Evolutionary conservation across 2,888 invertebrate species (phyloP), one percentile per base, ranked within the genome.

Genomic region (Amphipyra berbera): DNA sequence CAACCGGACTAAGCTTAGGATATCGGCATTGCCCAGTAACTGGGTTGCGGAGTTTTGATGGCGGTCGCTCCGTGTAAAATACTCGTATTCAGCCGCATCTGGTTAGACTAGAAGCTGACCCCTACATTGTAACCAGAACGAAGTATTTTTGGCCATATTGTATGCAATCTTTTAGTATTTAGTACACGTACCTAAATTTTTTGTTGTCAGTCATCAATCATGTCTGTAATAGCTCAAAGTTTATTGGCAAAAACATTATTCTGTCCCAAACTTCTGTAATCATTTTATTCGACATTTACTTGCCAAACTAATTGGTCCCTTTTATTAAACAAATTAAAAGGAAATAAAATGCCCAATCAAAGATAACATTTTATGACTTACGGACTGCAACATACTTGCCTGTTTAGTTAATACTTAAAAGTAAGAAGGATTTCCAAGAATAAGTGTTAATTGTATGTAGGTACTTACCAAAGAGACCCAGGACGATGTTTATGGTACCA

Each of bases 381-480:
- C 38, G 35, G 30, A 44, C 12, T 42, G 37, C 40, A 30, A 35
- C 21, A 46, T 45, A 47, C 27, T 13, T 37, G 21, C 15, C 13
- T 37, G 15, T 53, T 47, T 46, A 37, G 7, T 21, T 54, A 46
- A 47, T 60, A 44, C 3, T 38, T 37, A 13, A 3, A 53, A 9
- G 15, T 13, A 33, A 37, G 27, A 13, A 49, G 38, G 45, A 48
- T 35, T 58, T 46, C 46, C 14, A 58, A 49, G 46, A 58, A 62
- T 49, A 46, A 56, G 62, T 52, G 46, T 54, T 67, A 76, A 82
- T 77, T 73, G 68, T 56, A n/a, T n/a, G n/a, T n/a, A n/a, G n/a
- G n/a, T n/a, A 87, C 92, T 90, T 81, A 95, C 95, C 95, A 55
- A 90, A 79, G 49, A 95, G 81, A 27, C 94, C 94, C 37, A 95